Conservation (phyloP, 2,888 invertebrate species). For the Polydesmus complanatus region DNA sequence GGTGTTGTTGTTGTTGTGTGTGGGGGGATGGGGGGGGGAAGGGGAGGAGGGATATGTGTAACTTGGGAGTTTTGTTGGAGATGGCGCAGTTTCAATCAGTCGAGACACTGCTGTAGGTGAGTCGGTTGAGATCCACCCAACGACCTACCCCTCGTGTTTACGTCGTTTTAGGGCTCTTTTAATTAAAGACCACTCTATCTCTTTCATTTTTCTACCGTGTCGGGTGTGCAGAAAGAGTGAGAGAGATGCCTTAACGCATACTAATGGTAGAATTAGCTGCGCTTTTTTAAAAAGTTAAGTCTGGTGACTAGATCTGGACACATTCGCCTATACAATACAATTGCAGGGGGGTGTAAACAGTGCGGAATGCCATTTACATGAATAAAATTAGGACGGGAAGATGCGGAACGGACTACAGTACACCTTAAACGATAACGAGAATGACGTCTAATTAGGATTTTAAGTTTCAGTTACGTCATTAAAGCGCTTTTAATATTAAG, state of each 20-base stretch:
- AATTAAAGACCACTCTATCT: slow-evolving; percentile 8
- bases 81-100: not conserved
- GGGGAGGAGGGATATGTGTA: not conserved
- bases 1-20: not conserved
- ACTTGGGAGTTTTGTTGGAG: not conserved
- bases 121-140: not conserved
- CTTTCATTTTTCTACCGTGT: not conserved
- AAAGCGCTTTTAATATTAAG: no score
- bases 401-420: no score
- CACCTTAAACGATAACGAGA: no score
- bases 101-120: not conserved
- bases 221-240: no score
- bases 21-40: not conserved
- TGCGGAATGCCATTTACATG: no score
- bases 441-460: no score
- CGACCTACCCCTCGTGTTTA: no score
- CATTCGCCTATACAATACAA: no score
- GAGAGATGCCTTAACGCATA: slow-evolving; percentile 5
- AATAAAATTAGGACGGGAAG: no score
- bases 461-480: no score
- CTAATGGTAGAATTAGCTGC: slow-evolving; percentile 11
- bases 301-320: no score
- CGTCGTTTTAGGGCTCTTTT: not conserved
- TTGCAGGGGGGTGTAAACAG: no score
- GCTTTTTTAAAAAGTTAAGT: not conserved